Conservation (phyloP, 2,113 vertebrate species). For the Solea senegalensis region DNA sequence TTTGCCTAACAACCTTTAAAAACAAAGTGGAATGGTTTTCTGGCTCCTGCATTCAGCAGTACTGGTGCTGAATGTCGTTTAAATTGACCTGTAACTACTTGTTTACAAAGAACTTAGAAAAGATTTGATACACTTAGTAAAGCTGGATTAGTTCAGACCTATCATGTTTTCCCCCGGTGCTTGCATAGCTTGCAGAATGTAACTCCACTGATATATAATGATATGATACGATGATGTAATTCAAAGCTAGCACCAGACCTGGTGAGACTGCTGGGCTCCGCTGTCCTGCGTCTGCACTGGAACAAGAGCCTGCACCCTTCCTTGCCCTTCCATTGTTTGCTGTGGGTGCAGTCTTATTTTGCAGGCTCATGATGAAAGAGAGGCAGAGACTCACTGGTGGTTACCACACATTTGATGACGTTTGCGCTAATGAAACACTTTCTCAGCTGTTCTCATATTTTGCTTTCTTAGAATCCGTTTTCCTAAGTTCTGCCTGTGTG, state of each 20-base stretch:
- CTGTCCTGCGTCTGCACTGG: neutral
- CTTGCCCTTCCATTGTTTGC: neutral
- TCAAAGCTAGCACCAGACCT: neutral
- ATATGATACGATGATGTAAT: neutral
- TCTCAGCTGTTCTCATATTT: neutral
- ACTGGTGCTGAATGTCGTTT: too few species aligned
- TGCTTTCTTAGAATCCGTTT: neutral
- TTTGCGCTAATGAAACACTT: neutral
- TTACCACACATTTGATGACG: neutral
- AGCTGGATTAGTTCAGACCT: neutral
- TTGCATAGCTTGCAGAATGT: neutral
- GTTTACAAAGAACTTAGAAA: too few species aligned
- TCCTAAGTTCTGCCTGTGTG: neutral
- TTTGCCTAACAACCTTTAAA: slow-evolving; percentile 74
- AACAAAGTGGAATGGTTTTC: slow-evolving; percentile 1
- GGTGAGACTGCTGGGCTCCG: neutral
- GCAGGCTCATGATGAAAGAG: neutral
- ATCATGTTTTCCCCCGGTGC: neutral
- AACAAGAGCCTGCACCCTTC: neutral
- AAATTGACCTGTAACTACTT: too few species aligned
- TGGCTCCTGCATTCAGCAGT: too few species aligned
- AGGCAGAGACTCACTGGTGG: neutral
- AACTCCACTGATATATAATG: slow-evolving; percentile 1
- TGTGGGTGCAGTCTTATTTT: slow-evolving; percentile 7
- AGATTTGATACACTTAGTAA: too few species aligned